Evolutionary conservation across 2,113 vertebrate genomes (phyloP), one percentile per base, ranked within the genome.

Genomic region (Raja brachyura): DNA sequence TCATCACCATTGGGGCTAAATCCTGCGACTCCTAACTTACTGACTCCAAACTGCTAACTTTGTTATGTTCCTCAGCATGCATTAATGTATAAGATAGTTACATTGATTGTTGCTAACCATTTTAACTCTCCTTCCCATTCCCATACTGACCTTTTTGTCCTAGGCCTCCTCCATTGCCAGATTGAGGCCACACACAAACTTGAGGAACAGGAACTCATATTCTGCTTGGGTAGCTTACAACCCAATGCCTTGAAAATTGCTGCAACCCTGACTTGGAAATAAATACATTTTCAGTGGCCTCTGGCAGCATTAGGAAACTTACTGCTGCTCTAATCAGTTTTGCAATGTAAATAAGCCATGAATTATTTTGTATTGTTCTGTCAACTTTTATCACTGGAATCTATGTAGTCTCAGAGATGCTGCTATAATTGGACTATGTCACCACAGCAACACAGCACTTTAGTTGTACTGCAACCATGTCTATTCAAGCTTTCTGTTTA

Each of bases 391-490:
- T n/a, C 5, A 66, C n/a, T 88, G 59, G 83, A 63, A 7, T 66
- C 25, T 18, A n/a, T 31, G n/a, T 63, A 63, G 83, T 14, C 83
- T 88, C 10, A n/a, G 8, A 83, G 59, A 86, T 86, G 83, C 25
- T 31, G 13, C 56, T 88, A 63, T 66, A 88, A 88, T 88, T 88
- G 63, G 83, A n/a, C 5, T 14, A 11, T n/a, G 18, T 88, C 56
- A 63, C 83, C 59, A 88, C 83, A 63, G 83, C 83, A 83, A 83
- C 79, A 83, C 8, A 59, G 25, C 79, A 88, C 56, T 86, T 86
- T 59, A 86, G 25, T 61, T 28, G 13, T 86, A 31, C 59, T 31
- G 28, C 3, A 31, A 63, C 28, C 83, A 18, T 88, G 78, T 22
- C 28, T 31, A 28, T 31, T 59, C 83, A 88, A 86, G 59, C 83